These are phyloP conservation scores for Seira sanloemensis DNA, from an alignment of 2,888 invertebrate species.

Conservation along the genomic window DNA sequence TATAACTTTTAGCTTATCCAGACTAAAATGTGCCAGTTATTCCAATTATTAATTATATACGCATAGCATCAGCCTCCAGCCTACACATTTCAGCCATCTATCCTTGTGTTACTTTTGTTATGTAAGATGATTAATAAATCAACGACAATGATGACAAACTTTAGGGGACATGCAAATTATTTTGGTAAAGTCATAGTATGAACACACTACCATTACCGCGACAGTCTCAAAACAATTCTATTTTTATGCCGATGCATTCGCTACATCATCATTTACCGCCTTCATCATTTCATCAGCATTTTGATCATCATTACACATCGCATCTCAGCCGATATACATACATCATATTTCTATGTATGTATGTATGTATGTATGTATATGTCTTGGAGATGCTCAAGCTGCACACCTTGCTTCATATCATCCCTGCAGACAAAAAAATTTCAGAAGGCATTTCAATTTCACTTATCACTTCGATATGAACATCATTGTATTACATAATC, in stretches of 20 bases:
- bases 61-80: no score
- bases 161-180: background rate
- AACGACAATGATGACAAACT: background rate
- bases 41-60: no score
- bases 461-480: background rate
- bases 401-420: background rate
- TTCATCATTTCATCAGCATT: constrained; percentile 1
- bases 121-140: no score
- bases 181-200: background rate
- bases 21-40: no score
- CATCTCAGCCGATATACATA: no score
- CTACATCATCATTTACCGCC: constrained; percentile 9
- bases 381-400: background rate
- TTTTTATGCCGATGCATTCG: constrained; percentile 17
- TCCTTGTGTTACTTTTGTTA: background rate
- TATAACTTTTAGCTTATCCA: no score
- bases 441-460: background rate
- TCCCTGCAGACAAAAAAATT: background rate
- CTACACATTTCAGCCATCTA: no score
- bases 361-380: no score
- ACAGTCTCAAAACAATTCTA: background rate
- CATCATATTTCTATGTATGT: no score
- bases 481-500: background rate
- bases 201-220: no score
- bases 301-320: background rate